Evolutionary conservation across 2,888 invertebrate species (phyloP), one percentile per base, ranked within the genome.

Genomic region (Pogonocherus hispidulus): DNA sequence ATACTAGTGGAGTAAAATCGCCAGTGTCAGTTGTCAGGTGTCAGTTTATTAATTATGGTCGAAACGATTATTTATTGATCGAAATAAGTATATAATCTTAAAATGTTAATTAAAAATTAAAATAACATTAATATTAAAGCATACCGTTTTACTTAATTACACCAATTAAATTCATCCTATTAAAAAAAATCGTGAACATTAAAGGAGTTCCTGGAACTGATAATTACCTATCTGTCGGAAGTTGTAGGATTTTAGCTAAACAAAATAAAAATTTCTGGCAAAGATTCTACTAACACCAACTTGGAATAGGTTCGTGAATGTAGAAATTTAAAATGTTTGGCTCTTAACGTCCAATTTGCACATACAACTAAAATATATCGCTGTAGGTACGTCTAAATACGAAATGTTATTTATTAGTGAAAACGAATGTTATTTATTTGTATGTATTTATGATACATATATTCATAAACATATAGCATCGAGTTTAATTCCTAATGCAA

Each of bases 241-340:
- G 22, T 49, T 5, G 20, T 23, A 49, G 49, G 49, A 11, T 49
- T 49, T 20, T 20, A n/a, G 9, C 22, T 49, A 20, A 49, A 49
- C 22, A 49, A 49, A 49, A n/a, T 11, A 49, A 49, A n/a, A 22
- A 20, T 22, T 20, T 20, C n/a, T 49, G 49, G 49, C 49, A 49
- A 49, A 8, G 22, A 5, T 49, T 49, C 49, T 11, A 22, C 22
- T 23, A 49, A 22, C 22, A 22, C 22, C 14, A 22, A 49, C 11
- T 23, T 49, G 49, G 22, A 49, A 49, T 41, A 16, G 16, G n/a
- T 41, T 41, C 14, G 41, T 41, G 5, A 14, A 41, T n/a, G n/a
- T 41, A 16, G 16, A 41, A 41, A 9, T n/a, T 16, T 41, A 41
- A 41, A 41, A 32, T 32, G 32, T 41, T n/a, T 41, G 14, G 41